Conservation (phyloP, 1,140 invertebrate genomes). For the Drosophila funebris region DNA sequence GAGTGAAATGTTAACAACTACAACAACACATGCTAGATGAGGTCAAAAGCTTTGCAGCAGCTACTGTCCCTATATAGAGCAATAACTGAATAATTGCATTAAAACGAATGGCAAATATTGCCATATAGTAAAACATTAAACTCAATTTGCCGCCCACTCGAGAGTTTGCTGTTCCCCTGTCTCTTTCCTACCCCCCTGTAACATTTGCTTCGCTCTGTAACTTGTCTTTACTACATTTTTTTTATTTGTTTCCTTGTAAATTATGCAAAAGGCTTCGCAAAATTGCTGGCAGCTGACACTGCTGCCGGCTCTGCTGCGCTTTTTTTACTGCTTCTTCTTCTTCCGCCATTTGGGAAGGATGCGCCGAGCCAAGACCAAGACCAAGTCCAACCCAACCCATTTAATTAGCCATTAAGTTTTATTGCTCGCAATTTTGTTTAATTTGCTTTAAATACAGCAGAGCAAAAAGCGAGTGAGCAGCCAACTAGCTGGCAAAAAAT, state of each 20-base stretch:
- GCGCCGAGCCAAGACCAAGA: slow-evolving; percentile 33
- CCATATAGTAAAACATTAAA: slow-evolving; percentile 63
- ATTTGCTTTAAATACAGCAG: slow-evolving; percentile 78
- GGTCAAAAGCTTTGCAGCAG: neutral
- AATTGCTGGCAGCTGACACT: slow-evolving; percentile 71
- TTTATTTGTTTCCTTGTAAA: slow-evolving; percentile 61
- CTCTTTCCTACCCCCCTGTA: neutral
- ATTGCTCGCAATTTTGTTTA: slow-evolving; percentile 81
- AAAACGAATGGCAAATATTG: slow-evolving; percentile 61
- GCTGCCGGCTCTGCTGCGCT: slow-evolving; percentile 28
- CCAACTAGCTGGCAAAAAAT: slow-evolving; percentile 31
- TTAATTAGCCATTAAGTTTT: slow-evolving; percentile 82
- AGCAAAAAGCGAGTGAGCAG: slow-evolving; percentile 27
- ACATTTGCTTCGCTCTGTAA: neutral
- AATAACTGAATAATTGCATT: slow-evolving; percentile 77
- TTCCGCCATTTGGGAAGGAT: slow-evolving; percentile 27
- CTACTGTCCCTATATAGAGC: slow-evolving; percentile 46
- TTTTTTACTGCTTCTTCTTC: slow-evolving; percentile 6
- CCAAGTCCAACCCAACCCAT: slow-evolving; percentile 68
- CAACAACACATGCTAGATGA: too few relatives aligned
- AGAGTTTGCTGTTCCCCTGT: neutral
- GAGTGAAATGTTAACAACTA: too few relatives aligned
- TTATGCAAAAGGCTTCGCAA: slow-evolving; percentile 74
- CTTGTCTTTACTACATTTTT: slow-evolving; percentile 36
- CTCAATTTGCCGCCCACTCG: slow-evolving; percentile 46